Base-by-base conservation (phyloP, 2,113 vertebrate genomes). In the Equus quagga region DNA sequence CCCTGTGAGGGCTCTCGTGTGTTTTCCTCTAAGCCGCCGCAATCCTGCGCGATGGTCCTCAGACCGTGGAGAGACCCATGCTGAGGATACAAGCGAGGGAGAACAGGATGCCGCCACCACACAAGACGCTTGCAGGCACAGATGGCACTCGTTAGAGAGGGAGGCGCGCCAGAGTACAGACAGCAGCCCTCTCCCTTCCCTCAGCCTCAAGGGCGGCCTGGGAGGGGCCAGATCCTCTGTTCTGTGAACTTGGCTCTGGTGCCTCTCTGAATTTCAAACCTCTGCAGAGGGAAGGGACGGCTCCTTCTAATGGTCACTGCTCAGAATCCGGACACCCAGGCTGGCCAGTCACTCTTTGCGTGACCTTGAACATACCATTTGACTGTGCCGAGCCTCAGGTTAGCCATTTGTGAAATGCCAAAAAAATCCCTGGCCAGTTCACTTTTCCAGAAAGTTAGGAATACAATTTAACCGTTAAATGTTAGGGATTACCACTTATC, bases 221-320 rank as follows among this genome's bases (percentile, higher is more conserved):
- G 69, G 14, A 75, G 90, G 69, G 65, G 44, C 49, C 9, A 0
- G 89, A 44, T 49, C 62, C 51, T 94, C 92, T 31, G 17, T 41
- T 58, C n/a, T 54, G 58, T 36, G 51, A 79, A 31, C 76, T 17
- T 15, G 18, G 31, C 17, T 64, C 79, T 89, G 56, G 54, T 62
- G 41, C 23, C 64, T 12, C 12, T 51, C 88, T 86, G 23, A 89
- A 97, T 56, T 65, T 65, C n/a, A 89, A 62, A 17, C 89, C 81
- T 79, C 96, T 76, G 3, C 80, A 73, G 67, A 84, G 5, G 8
- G n/a, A 88, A 82, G 14, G 15, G 36, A 51, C 54, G 56, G 76
- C 36, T 62, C 44, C 10, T 51, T 33, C 44, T 62, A 49, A 6
- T 0, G 15, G 11, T n/a, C 36, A 13, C 8, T 1, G 8, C 44